Conservation (phyloP, 2,888 invertebrate genomes). For the Saturnia japonica region DNA sequence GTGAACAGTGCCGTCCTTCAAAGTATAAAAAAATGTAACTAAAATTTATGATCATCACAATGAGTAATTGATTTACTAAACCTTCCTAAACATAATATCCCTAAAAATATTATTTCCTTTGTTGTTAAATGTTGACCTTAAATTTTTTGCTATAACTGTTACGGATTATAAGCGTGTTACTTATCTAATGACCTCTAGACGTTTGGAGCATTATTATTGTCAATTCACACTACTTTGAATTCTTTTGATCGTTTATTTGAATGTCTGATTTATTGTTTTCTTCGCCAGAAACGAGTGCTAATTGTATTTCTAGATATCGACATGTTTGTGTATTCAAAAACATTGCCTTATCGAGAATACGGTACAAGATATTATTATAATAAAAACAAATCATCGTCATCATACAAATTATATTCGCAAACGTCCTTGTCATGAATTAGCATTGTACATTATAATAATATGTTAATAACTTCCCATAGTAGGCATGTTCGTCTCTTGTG, state of each 20-base stretch:
- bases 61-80: not conserved
- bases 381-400: constrained; percentile 39
- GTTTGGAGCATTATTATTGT: constrained; percentile 4
- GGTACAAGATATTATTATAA: constrained; percentile 19
- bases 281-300: constrained; percentile 9
- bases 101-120: no score
- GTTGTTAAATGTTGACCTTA: not conserved
- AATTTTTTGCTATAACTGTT: not conserved
- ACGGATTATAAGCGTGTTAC: not conserved
- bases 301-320: constrained; percentile 11
- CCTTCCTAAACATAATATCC: not conserved
- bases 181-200: constrained; percentile 14
- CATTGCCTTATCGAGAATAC: constrained; percentile 5
- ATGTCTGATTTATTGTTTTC: not conserved
- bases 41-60: not conserved
- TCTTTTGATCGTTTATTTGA: not conserved
- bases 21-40: not conserved
- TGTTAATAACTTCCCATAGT: constrained; percentile 46
- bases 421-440: constrained; percentile 53
- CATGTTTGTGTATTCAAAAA: constrained; percentile 2
- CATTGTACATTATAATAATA: constrained; percentile 44
- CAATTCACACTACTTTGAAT: constrained; percentile 1
- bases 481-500: constrained; percentile 3
- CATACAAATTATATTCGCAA: constrained; percentile 42
- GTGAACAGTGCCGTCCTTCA: no score